Conservation (phyloP, 1,140 invertebrate genomes). For the Drosophila nebulosa region DNA sequence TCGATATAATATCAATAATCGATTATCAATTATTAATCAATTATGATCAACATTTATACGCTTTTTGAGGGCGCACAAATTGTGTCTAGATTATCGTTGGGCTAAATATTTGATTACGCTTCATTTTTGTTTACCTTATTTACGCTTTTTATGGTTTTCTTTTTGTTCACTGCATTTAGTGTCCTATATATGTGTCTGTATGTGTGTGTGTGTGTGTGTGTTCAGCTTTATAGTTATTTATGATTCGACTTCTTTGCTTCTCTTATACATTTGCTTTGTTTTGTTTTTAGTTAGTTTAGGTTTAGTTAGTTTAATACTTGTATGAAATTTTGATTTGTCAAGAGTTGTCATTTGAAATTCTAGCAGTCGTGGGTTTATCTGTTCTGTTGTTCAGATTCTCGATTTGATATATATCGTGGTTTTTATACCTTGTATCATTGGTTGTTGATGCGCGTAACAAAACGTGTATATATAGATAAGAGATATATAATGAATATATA, state of each 20-base stretch:
- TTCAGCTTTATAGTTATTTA: slow-evolving; percentile 14
- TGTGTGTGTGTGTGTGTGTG: not conserved
- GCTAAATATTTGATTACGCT: slow-evolving; percentile 78
- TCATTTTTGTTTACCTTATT: not conserved
- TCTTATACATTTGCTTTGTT: slow-evolving; percentile 7
- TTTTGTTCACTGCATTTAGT: slow-evolving; percentile 27
- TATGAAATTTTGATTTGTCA: slow-evolving; percentile 75
- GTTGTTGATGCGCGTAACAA: slow-evolving; percentile 60
- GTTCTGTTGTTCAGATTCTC: slow-evolving; percentile 34
- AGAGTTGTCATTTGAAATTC: slow-evolving; percentile 78
- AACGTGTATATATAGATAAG: slow-evolving; percentile 61
- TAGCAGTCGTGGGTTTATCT: slow-evolving; percentile 72
- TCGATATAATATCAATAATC: slow-evolving; percentile 2
- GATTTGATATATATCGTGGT: slow-evolving; percentile 42
- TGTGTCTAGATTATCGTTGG: slow-evolving; percentile 75
- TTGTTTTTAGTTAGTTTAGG: slow-evolving; percentile 25
- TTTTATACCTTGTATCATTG: slow-evolving; percentile 58
- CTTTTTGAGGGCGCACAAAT: slow-evolving; percentile 47
- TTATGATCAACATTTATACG: slow-evolving; percentile 63
- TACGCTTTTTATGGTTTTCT: not conserved
- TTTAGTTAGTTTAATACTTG: slow-evolving; percentile 46
- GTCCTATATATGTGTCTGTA: not conserved
- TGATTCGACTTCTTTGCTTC: slow-evolving; percentile 2
- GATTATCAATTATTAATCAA: slow-evolving; percentile 3
- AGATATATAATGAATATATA: not conserved